Percentiles rank a stretch among this genome's conserved stretches.
These are phyloP conservation scores for Drosophila meridionalis DNA, from an alignment of 2,888 invertebrate species.

Conservation along the genomic window DNA sequence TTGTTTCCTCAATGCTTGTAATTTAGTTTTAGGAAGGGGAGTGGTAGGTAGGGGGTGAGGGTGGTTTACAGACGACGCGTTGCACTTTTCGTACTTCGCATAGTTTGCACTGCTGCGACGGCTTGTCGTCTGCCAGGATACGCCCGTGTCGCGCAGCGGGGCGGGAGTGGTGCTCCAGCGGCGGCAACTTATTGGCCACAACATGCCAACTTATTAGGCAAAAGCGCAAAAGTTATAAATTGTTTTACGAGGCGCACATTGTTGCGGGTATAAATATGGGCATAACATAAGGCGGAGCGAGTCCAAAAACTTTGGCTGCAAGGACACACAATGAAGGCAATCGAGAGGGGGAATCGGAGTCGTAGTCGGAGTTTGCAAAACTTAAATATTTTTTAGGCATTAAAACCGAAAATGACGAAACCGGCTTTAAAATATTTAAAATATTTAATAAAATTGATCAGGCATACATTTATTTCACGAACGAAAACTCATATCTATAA, in stretches of 20 bases:
- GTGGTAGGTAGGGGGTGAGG: neutral
- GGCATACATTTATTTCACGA: too few species aligned
- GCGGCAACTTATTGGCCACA: constrained; percentile 79
- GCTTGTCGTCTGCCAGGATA: constrained; percentile 53
- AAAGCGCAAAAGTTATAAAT: constrained; percentile 79
- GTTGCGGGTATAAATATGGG: constrained; percentile 66
- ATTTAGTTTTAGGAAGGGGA: constrained; percentile 52
- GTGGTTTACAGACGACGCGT: constrained; percentile 5
- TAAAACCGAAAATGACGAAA: neutral
- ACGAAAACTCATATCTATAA: too few species aligned
- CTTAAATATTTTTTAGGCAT: neutral
- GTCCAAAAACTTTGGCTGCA: constrained; percentile 46
- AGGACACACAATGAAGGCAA: constrained; percentile 12
- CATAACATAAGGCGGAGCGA: constrained; percentile 50
- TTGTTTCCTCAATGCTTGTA: constrained; percentile 62
- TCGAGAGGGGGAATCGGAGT: neutral
- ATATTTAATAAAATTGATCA: too few species aligned
- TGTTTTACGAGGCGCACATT: constrained; percentile 78
- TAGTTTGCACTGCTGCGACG: constrained; percentile 40
- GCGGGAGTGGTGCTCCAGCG: constrained; percentile 14
- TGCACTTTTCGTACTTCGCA: constrained; percentile 60
- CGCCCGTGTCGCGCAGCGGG: constrained; percentile 9
- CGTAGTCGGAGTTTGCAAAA: neutral
- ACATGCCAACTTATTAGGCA: constrained; percentile 81
- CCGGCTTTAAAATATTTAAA: too few species aligned